Conservation (phyloP, 2,888 invertebrate genomes). For the Synergus gifuensis region DNA sequence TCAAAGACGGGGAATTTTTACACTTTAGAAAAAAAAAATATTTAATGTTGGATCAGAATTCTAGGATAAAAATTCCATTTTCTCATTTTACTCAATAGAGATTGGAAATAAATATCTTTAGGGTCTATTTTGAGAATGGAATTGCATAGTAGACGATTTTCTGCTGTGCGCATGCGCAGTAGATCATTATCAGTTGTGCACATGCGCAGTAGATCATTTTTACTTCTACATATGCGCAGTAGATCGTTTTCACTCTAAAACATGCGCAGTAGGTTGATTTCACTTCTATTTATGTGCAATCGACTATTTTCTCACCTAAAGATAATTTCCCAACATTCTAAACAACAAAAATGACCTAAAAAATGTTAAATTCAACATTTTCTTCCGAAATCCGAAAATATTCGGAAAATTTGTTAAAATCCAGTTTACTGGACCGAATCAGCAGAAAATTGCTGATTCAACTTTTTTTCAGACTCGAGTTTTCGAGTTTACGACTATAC, state of each 20-base stretch:
- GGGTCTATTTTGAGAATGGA: not conserved
- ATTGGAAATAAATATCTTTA: not conserved
- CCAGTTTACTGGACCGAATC: not conserved
- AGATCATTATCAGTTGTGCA: not conserved
- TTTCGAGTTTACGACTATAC: not conserved
- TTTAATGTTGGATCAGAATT: too few species aligned
- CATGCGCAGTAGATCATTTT: not conserved
- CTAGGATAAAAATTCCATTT: not conserved
- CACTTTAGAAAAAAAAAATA: not conserved
- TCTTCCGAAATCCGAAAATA: too few species aligned
- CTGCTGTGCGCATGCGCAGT: not conserved
- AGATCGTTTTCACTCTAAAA: not conserved
- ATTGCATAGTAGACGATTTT: not conserved
- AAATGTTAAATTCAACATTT: too few species aligned
- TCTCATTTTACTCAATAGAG: too few species aligned
- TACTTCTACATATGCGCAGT: not conserved
- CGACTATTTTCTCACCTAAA: not conserved
- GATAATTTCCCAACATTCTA: not conserved
- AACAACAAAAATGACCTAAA: too few species aligned
- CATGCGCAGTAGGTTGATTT: not conserved
- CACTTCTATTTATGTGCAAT: not conserved
- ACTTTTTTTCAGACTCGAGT: not conserved
- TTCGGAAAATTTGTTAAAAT: not conserved
- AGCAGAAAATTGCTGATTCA: not conserved
- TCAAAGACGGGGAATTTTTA: too few species aligned